Conservation (phyloP, 1,140 invertebrate genomes). For the Bicyclus anynana region DNA sequence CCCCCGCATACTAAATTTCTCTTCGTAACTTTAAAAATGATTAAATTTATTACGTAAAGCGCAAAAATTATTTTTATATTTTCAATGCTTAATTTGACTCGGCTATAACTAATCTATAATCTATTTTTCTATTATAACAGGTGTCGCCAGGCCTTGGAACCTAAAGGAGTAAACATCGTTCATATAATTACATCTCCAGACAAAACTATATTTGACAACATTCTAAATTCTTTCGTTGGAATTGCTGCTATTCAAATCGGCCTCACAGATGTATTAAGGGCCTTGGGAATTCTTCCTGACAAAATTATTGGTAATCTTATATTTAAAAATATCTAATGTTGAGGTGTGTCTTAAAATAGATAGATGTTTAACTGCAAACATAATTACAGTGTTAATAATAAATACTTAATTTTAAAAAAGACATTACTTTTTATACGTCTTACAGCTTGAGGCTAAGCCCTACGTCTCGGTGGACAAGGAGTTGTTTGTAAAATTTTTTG, state of each 20-base stretch:
- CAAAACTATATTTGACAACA: conserved; percentile 28
- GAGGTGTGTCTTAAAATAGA: too few relatives aligned
- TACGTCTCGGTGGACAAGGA: too few relatives aligned
- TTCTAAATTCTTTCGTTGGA: conserved; percentile 27
- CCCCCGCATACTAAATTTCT: too few relatives aligned
- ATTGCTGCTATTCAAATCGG: conserved; percentile 69
- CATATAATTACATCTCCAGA: conserved; percentile 27
- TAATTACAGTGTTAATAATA: not conserved
- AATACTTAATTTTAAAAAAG: not conserved
- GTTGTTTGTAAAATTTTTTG: too few relatives aligned
- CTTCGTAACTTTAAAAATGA: too few relatives aligned
- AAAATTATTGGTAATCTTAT: conserved; percentile 30
- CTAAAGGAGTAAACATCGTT: conserved; percentile 87
- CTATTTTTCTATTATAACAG: conserved; percentile 15
- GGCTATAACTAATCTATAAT: too few relatives aligned
- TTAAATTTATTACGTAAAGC: too few relatives aligned
- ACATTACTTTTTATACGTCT: not conserved
- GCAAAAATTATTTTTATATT: too few relatives aligned
- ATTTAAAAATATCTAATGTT: too few relatives aligned
- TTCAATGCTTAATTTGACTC: too few relatives aligned
- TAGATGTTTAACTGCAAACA: too few relatives aligned
- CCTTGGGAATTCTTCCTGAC: conserved; percentile 73
- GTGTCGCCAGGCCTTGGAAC: conserved; percentile 87
- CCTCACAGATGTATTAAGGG: conserved; percentile 81
- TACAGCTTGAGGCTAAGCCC: too few relatives aligned